Conservation (phyloP, 2,113 vertebrate species). For the Cervus canadensis region DNA sequence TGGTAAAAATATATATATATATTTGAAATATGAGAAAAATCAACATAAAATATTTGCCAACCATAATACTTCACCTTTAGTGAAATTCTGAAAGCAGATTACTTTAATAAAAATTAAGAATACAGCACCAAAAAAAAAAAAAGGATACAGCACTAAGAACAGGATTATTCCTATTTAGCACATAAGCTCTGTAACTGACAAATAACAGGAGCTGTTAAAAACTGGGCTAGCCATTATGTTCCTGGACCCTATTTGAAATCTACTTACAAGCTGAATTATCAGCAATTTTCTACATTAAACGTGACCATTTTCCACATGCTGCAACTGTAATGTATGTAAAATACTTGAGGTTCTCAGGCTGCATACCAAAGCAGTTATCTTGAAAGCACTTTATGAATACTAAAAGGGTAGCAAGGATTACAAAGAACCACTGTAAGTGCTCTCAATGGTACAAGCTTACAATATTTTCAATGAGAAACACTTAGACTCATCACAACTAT, state of each 20-base stretch:
- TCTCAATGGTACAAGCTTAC: neutral
- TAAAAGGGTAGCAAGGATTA: neutral
- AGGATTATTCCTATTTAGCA: neutral
- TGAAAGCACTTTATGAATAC: slow-evolving; percentile 43
- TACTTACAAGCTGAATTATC: neutral
- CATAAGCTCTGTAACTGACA: neutral
- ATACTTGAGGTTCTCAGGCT: neutral
- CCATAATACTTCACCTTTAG: neutral
- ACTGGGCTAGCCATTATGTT: neutral
- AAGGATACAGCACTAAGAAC: neutral
- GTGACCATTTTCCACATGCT: neutral
- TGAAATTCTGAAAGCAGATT: neutral
- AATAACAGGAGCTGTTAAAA: neutral
- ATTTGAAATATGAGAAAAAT: neutral
- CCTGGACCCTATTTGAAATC: neutral
- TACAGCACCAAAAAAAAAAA: neutral
- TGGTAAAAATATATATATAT: neutral
- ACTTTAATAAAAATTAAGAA: neutral
- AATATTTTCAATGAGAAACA: neutral
- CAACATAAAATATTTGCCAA: neutral
- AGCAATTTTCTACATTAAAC: slow-evolving; percentile 1
- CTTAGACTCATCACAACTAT: neutral
- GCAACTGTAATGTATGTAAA: slow-evolving; percentile 5
- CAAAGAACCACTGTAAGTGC: neutral
- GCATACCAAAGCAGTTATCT: neutral